A percentile compares a stretch with the other conserved stretches of the same genome.
Evolutionary conservation across 2,113 vertebrate genomes (phyloP).

Genomic region (Camelus dromedarius): DNA sequence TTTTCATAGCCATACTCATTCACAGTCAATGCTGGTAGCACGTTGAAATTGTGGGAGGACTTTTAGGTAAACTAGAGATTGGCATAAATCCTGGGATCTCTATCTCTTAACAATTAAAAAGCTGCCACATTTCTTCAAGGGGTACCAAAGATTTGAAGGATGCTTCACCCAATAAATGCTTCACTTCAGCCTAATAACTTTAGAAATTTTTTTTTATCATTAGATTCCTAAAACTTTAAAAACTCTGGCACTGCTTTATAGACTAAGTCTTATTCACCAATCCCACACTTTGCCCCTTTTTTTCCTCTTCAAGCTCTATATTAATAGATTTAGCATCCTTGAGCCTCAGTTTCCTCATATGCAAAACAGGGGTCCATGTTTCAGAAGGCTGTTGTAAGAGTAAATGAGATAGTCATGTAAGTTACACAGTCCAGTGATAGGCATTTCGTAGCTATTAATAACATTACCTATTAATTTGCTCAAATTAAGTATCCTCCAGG

Average conservation of each 20-base stretch:
- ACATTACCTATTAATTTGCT: background rate
- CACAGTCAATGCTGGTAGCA: conserved; percentile 12
- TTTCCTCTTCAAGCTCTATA: background rate
- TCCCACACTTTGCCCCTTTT: background rate
- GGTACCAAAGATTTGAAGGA: background rate
- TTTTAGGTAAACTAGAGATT: conserved; percentile 57
- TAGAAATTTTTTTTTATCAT: background rate
- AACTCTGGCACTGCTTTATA: background rate
- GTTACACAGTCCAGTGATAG: background rate
- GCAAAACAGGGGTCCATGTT: background rate
- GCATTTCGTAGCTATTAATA: background rate
- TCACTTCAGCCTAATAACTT: background rate
- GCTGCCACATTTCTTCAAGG: background rate
- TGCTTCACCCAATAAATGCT: background rate
- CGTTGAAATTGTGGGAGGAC: conserved; percentile 49
- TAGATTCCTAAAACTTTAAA: background rate
- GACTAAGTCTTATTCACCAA: background rate
- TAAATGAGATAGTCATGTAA: background rate
- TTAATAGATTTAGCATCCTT: background rate
- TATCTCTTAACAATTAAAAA: conserved; percentile 7
- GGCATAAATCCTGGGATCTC: conserved; percentile 37
- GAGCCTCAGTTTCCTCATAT: background rate
- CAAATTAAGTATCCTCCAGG: background rate
- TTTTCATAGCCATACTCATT: conserved; percentile 49
- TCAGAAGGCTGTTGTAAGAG: background rate